Evolutionary conservation across 2,888 invertebrate genomes (phyloP).

Genomic region (Dryobotodes eremita): DNA sequence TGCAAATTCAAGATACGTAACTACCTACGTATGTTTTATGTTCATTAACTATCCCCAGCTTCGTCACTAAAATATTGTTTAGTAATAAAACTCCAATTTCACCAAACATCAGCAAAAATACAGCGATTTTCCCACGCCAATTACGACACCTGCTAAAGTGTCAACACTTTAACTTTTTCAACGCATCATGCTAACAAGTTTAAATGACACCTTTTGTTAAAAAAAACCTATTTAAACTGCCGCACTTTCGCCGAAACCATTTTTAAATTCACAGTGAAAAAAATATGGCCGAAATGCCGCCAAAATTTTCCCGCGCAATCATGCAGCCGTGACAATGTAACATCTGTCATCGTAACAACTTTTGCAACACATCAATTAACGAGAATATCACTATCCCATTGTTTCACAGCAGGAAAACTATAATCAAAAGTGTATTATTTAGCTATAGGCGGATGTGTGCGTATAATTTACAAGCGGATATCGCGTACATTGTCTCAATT

Average conservation of each 20-base stretch:
- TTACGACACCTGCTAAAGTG: conserved; percentile 19
- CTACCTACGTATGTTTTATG: neutral
- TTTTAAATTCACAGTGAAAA: neutral
- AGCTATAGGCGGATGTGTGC: conserved; percentile 65
- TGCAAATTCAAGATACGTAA: neutral
- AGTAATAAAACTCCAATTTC: neutral
- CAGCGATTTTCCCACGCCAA: conserved; percentile 1
- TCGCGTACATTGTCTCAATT: conserved; percentile 81
- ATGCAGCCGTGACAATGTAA: conserved; percentile 47
- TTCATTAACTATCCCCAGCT: neutral
- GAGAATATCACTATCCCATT: conserved; percentile 56
- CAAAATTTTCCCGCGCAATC: conserved; percentile 46
- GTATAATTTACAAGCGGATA: conserved; percentile 75
- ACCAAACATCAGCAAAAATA: neutral
- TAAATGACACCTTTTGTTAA: conserved; percentile 18
- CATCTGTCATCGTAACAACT: conserved; percentile 52
- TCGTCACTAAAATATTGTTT: neutral
- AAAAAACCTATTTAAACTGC: conserved; percentile 8
- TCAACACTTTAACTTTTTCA: conserved; percentile 25
- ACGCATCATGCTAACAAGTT: conserved; percentile 26
- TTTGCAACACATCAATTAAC: conserved; percentile 55
- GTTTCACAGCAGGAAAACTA: conserved; percentile 65
- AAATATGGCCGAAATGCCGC: conserved; percentile 12
- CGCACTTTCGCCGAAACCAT: neutral
- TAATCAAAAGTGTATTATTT: conserved; percentile 71